Evolutionary conservation across 2,888 invertebrate species (phyloP).

Genomic region (Drosophila nr. perissopoda): DNA sequence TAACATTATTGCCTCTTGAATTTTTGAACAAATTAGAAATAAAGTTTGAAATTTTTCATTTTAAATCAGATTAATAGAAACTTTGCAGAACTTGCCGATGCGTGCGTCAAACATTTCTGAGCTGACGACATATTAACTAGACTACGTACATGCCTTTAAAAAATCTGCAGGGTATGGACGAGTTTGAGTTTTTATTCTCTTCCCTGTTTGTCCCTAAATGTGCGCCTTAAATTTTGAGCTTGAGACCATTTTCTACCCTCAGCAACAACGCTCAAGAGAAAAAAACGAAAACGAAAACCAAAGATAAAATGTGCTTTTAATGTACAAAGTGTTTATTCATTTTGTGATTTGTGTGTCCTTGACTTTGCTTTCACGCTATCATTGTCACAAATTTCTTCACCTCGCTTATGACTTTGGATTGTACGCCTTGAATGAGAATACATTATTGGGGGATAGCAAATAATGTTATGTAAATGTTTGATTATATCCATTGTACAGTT

Average conservation of each 20-base stretch:
- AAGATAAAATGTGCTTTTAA: neutral
- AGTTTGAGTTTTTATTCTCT: neutral
- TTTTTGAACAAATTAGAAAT: conserved; percentile 14
- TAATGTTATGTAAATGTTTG: neutral
- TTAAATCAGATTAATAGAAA: neutral
- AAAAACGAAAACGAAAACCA: neutral
- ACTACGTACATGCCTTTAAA: neutral
- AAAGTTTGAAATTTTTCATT: conserved; percentile 22
- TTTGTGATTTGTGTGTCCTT: neutral
- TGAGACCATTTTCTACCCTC: neutral
- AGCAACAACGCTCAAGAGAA: neutral
- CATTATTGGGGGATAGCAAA: neutral
- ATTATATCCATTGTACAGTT: neutral
- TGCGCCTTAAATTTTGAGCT: neutral
- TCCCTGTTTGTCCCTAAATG: neutral
- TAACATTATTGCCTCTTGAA: conserved; percentile 5
- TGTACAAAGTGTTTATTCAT: neutral
- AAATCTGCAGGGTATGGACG: neutral
- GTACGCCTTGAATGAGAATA: neutral
- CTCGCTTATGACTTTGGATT: neutral
- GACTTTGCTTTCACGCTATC: neutral
- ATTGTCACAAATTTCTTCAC: neutral
- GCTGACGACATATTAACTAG: neutral
- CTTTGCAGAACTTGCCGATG: neutral
- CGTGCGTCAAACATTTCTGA: neutral